Base-by-base conservation (phyloP, 2,797 vertebrate genomes). In the Paguma larvata region DNA sequence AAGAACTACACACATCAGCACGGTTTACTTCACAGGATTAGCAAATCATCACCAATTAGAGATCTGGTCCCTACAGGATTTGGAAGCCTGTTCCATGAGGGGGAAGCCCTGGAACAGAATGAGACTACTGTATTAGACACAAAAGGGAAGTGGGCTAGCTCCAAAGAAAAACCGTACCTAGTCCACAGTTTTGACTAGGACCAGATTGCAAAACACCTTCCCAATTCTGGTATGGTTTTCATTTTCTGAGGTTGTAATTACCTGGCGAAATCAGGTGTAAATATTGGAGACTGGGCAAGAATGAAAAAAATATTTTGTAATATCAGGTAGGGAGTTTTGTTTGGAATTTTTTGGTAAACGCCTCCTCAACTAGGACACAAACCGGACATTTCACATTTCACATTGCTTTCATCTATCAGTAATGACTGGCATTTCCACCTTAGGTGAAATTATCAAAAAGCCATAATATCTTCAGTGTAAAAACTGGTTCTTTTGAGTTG, bases 31-130 rank as follows among this genome's bases (percentile, higher is more conserved):
- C 86, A 85, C n/a, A 82, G 92, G 72, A 82, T 94, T 95, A 96
- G 62, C 89, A 94, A 91, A 91, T 94, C 83, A 70, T 96, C 95
- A 89, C 84, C 87, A 83, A 34, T 89, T 89, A 95, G n/a, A 63
- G 21, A 82, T 67, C 65, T 88, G 25, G 68, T 59, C 30, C 16
- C 78, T 91, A 38, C 0, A 92, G 59, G 78, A 88, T 84, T 75
- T 94, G 59, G 65, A 85, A 84, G 72, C 13, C 59, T 85, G 19
- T 77, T 51, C 18, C 12, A 1, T 56, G 87, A 63, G n/a, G 59
- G 70, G n/a, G n/a, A 84, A 82, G 34, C 19, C 63, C 38, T 91
- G 67, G 67, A 80, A 72, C 8, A 93, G 72, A 97, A 91, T 30
- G 78, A 59, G 41, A 48, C 62, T 48, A 53, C 92, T 95, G 51